Conservation (phyloP, 2,797 vertebrate species). For the Sparidentex hasta region DNA sequence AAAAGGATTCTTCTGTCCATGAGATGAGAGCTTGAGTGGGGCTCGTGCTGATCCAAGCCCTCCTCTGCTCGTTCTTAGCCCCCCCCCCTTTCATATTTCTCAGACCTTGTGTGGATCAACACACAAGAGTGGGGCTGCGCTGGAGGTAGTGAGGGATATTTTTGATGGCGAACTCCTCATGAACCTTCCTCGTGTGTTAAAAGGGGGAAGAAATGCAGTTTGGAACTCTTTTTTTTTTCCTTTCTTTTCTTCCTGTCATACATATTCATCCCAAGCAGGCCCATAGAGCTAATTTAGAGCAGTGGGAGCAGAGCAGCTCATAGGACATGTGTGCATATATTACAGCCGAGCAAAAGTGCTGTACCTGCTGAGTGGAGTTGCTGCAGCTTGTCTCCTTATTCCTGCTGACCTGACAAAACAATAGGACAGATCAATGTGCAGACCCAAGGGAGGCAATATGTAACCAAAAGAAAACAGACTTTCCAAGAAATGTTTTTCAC, state of each 20-base stretch:
- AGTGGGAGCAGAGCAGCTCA: slow-evolving; percentile 38
- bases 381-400: slow-evolving; percentile 47
- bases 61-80: slow-evolving; percentile 21
- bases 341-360: slow-evolving; percentile 39
- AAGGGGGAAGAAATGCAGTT: slow-evolving; percentile 17
- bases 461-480: slow-evolving; percentile 33
- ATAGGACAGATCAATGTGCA: slow-evolving; percentile 50
- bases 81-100: slow-evolving; percentile 42
- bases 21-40: slow-evolving; percentile 50
- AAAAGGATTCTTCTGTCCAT: slow-evolving; percentile 71
- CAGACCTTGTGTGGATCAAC: slow-evolving; percentile 50
- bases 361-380: slow-evolving; percentile 55
- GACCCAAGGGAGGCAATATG: slow-evolving; percentile 30
- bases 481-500: slow-evolving; percentile 57
- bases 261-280: slow-evolving; percentile 66
- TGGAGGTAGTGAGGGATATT: slow-evolving; percentile 51
- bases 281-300: slow-evolving; percentile 59
- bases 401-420: slow-evolving; percentile 58
- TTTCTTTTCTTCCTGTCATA: slow-evolving; percentile 49
- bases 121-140: slow-evolving; percentile 30
- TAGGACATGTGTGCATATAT: slow-evolving; percentile 42
- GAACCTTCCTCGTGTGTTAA: slow-evolving; percentile 58
- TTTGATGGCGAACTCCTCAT: slow-evolving; percentile 57
- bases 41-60: slow-evolving; percentile 32
- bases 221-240: slow-evolving; percentile 4